Base-by-base conservation (phyloP, 2,797 vertebrate species). In the Chelon auratus region DNA sequence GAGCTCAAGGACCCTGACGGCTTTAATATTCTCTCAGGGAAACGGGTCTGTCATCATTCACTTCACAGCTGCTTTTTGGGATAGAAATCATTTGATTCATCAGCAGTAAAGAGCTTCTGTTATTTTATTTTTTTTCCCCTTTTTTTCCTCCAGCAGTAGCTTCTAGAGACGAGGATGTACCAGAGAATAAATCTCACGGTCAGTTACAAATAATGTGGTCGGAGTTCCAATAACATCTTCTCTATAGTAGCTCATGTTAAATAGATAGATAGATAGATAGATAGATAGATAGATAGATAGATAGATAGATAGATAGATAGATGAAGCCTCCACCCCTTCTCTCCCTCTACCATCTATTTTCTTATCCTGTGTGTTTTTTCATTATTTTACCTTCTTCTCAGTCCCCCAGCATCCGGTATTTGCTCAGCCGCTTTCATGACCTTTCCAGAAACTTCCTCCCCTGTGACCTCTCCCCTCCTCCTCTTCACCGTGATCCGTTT, bases 381-480 rank as follows among this genome's bases (percentile, higher is more conserved):
- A 62, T 55, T 26, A 65, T 57, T 73, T 67, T 54, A 68, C 63
- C 50, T 40, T 56, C 36, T 56, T 55, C 24, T 67, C 55, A 42
- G 39, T 81, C 62, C 71, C 71, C 58, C 62, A 48, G n/a, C 48
- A 68, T 66, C 45, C 42, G 20, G 75, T 83, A 79, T 88, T 84
- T 86, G 55, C 68, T 74, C 68, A 62, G 60, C 68, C 15, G 12
- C n/a, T 81, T 78, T 67, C 22, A 52, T 91, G 81, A 89, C 89
- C 81, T 91, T 91, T 91, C 13, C 52, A 79, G 63, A 81, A 84
- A 86, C 63, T 65, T 75, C 65, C 42, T 86, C 74, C 70, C 51
- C 10, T 63, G 64, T 65, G 80, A 81, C 61, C 51, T 59, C 66
- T 18, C 40, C 45, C 36, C 18, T 64, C 48, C 51, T 53, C 51